Conservation (phyloP, 1,140 invertebrate species). For the Drepana arcuata region DNA sequence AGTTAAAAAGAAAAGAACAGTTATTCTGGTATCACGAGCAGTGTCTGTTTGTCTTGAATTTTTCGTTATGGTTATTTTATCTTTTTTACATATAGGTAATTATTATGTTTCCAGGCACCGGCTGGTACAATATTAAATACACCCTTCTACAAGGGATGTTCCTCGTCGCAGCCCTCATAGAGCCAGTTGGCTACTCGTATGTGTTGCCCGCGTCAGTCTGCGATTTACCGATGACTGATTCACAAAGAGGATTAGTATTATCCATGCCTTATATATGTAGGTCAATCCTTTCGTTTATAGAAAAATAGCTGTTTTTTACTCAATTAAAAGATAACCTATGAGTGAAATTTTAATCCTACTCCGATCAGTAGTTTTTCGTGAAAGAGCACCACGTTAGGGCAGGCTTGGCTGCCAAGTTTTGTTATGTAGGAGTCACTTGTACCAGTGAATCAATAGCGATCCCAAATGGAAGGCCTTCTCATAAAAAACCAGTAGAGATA, state of each 20-base stretch:
- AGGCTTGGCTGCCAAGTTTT: too few species aligned
- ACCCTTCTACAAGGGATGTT: background rate
- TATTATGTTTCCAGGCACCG: background rate
- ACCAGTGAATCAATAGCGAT: too few species aligned
- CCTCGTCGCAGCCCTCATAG: background rate
- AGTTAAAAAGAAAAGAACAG: too few species aligned
- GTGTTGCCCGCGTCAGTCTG: background rate
- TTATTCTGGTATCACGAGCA: too few species aligned
- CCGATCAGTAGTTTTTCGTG: too few species aligned
- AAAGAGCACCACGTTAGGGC: too few species aligned
- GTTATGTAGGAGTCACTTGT: too few species aligned
- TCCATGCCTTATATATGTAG: background rate
- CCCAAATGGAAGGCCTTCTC: too few species aligned
- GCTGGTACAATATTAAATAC: conserved; percentile 1
- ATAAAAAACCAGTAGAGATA: too few species aligned
- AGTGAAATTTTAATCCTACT: too few species aligned
- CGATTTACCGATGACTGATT: background rate
- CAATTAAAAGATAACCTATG: too few species aligned
- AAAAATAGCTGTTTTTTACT: background rate
- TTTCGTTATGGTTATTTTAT: background rate
- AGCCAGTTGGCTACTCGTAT: conserved; percentile 1
- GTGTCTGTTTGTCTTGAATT: too few species aligned
- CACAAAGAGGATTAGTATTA: background rate
- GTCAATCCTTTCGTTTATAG: background rate
- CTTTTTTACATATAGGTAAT: background rate